Conservation (phyloP, 1,140 invertebrate genomes). For the Druon quercuslanigerum region DNA sequence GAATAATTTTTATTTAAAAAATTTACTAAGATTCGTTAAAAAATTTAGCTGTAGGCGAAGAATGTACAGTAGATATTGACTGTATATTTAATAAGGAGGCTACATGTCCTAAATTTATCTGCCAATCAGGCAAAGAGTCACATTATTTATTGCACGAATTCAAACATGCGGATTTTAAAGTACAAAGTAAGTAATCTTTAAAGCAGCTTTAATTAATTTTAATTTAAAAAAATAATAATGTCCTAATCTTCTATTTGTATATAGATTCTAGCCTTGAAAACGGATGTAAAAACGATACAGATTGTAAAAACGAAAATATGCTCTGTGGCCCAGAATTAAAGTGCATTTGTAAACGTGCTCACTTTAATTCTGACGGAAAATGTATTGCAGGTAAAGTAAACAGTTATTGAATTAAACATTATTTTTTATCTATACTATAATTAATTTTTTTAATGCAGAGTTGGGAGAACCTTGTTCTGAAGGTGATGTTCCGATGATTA, state of each 20-base stretch:
- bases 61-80: neutral
- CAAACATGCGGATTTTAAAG: no score
- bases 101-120: neutral
- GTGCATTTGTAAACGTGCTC: neutral
- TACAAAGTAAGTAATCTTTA: neutral
- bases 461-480: slow-evolving; percentile 12
- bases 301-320: neutral
- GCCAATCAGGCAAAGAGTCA: neutral
- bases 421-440: neutral
- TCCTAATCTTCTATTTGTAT: neutral
- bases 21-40: neutral
- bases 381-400: neutral
- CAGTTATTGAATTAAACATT: neutral
- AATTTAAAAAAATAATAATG: neutral
- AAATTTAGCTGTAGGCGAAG: neutral
- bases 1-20: no score
- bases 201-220: no score
- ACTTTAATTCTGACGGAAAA: neutral
- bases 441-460: neutral
- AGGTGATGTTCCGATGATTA: neutral
- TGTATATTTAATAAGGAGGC: neutral
- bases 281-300: neutral
- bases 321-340: slow-evolving; percentile 6
- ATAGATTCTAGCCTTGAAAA: neutral
- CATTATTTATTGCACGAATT: neutral